A percentile compares a stretch with the other conserved stretches of the same genome.
phyloP scores from a whole-genome alignment of 2,113 vertebrate genomes.

The Alaudala cheleensis region DNA sequence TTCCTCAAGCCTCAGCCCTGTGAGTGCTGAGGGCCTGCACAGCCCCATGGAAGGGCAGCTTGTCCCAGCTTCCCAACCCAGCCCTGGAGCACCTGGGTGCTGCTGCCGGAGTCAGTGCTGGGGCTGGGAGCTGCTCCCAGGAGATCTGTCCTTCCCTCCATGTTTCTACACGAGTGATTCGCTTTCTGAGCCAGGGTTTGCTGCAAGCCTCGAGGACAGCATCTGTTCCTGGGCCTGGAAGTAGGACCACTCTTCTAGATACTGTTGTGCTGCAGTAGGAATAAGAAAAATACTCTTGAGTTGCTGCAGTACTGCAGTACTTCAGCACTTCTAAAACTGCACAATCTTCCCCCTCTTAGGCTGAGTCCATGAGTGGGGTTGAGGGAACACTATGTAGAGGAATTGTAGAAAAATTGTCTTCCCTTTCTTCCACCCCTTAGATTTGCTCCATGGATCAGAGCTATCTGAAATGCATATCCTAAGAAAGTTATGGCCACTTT shows the following conservation, averaged over 20 bases:
- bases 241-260: not conserved
- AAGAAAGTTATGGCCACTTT: not conserved
- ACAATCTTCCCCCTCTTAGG: not conserved
- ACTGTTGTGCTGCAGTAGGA: not conserved
- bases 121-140: not conserved
- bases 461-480: not conserved
- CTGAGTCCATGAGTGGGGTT: not conserved
- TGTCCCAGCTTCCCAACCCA: not conserved
- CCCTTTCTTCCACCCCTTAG: not conserved
- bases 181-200: not conserved
- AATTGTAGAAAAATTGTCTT: not conserved
- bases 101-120: not conserved
- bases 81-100: not conserved
- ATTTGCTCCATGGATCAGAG: not conserved
- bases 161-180: not conserved
- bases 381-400: not conserved
- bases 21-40: not conserved
- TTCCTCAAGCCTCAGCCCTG: not conserved
- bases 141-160: not conserved
- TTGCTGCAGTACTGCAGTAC: not conserved
- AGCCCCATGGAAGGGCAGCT: not conserved
- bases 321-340: not conserved
- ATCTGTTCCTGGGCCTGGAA: not conserved
- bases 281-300: not conserved
- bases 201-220: not conserved